Evolutionary conservation across 2,888 invertebrate genomes (phyloP).

Genomic region (Athalia circularis): DNA sequence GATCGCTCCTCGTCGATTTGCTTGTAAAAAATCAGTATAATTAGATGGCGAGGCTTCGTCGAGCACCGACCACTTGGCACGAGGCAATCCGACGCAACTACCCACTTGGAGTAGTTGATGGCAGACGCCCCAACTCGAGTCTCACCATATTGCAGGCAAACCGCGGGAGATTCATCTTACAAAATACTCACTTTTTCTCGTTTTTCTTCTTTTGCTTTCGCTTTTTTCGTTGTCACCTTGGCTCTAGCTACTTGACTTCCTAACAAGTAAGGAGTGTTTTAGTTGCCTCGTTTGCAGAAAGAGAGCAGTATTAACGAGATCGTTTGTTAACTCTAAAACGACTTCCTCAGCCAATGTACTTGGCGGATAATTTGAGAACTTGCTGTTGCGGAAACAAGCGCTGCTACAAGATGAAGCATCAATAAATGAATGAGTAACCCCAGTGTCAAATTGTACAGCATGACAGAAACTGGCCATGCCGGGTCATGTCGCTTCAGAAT

Average conservation of each 20-base stretch:
- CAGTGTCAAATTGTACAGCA: too few species aligned
- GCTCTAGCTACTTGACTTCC: slow-evolving; percentile 8
- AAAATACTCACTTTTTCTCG: neutral
- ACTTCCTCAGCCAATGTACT: slow-evolving; percentile 26
- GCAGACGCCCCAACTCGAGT: slow-evolving; percentile 17
- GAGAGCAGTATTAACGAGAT: neutral
- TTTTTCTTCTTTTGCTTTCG: neutral
- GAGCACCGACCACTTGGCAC: slow-evolving; percentile 27
- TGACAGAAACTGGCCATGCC: too few species aligned
- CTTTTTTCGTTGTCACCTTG: neutral
- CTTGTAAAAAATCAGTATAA: slow-evolving; percentile 28
- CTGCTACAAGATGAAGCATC: too few species aligned
- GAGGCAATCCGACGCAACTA: slow-evolving; percentile 23
- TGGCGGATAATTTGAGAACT: slow-evolving; percentile 5
- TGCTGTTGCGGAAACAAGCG: neutral
- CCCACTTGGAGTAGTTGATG: slow-evolving; percentile 25
- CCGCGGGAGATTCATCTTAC: slow-evolving; percentile 1
- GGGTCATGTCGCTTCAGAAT: slow-evolving; percentile 19
- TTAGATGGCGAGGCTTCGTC: slow-evolving; percentile 22
- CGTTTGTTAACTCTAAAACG: neutral
- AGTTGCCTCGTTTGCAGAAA: slow-evolving; percentile 17
- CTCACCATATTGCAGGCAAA: neutral
- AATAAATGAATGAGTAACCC: too few species aligned
- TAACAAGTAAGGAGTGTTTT: slow-evolving; percentile 13
- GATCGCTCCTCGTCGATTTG: neutral